Conservation (phyloP, 1,140 invertebrate genomes). For the Tribolium castaneum region DNA sequence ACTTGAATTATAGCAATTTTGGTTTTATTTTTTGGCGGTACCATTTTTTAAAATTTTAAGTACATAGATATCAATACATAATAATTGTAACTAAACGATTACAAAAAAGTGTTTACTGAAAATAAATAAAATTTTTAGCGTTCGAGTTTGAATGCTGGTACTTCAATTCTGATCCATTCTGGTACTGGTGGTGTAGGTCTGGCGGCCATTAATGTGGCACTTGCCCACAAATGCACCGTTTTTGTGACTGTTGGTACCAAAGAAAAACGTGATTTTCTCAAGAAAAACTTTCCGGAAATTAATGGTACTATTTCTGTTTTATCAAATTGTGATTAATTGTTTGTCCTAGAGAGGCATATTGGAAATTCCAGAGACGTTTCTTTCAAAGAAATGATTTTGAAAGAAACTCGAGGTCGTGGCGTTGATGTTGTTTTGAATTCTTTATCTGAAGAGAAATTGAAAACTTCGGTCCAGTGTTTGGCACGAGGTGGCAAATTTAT, state of each 20-base stretch:
- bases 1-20: no score
- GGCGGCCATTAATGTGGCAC: conserved; percentile 83
- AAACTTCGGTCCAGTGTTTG: conserved; percentile 83
- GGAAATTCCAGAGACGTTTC: no score
- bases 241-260: conserved; percentile 81
- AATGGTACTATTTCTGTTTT: neutral
- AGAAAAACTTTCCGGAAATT: conserved; percentile 71
- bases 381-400: conserved; percentile 46
- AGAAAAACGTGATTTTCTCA: conserved; percentile 82
- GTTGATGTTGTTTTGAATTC: conserved; percentile 79
- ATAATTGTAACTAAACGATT: no score
- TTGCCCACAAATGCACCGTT: conserved; percentile 76
- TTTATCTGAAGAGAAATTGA: conserved; percentile 75
- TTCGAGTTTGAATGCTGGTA: neutral
- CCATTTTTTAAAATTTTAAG: no score
- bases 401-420: conserved; percentile 71
- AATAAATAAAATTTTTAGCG: neutral
- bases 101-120: neutral
- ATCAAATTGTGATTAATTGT: no score
- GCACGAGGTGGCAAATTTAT: conserved; percentile 75
- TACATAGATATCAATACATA: no score
- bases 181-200: conserved; percentile 90
- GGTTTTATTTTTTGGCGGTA: no score
- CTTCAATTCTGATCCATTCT: conserved; percentile 76
- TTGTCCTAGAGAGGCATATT: no score